Base-by-base conservation (phyloP, 92 coral and sea anemone species). In the Phenganax subtilis region DNA sequence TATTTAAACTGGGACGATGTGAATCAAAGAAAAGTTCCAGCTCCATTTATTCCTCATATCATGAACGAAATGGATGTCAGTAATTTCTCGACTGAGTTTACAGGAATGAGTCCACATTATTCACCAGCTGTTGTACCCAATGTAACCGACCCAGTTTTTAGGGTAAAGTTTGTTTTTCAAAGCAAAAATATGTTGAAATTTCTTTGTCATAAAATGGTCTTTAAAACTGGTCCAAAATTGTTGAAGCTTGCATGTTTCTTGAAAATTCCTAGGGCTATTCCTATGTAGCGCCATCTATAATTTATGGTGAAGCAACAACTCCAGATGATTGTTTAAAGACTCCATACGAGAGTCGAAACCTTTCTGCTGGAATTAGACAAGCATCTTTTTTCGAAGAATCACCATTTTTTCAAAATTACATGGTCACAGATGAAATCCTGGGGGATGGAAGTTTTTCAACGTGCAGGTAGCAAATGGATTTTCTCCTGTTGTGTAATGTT, bases 391-490 rank as follows among this genome's bases (percentile, higher is more conserved):
- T 96, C 87, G 99, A 96, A 92, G 93, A 93, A 61, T 96, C 99
- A 10, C 96, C 91, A 8, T 96, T 96, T 75, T 96, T 96, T 74
- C 92, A 89, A 82, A 90, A 90, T 82, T 96, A 92, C 85, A 89
- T 86, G 60, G 91, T 96, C 75, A 90, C 96, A 70, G 97, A 91
- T 80, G 91, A 96, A 77, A 91, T 96, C 57, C 92, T 96, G 68
- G 99, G 99, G 64, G 99, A 96, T 90, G 99, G 99, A 28, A 96
- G 99, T 63, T 96, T 96, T 82, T 96, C 99, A 44, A 96, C 99
- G 20, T 96, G 99, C 77, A 88, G 99, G 99, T 92, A 83, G 83
- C 82, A 16, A 25, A 51, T 15, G 10, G 14, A 25, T 16, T 53
- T 12, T 44, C 55, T 12, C 27, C 14, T 44, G 31, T 30, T 14